Base-by-base conservation (phyloP, 30 jellyfish, hydroid and myxozoan species). In the Morbakka virulenta region DNA sequence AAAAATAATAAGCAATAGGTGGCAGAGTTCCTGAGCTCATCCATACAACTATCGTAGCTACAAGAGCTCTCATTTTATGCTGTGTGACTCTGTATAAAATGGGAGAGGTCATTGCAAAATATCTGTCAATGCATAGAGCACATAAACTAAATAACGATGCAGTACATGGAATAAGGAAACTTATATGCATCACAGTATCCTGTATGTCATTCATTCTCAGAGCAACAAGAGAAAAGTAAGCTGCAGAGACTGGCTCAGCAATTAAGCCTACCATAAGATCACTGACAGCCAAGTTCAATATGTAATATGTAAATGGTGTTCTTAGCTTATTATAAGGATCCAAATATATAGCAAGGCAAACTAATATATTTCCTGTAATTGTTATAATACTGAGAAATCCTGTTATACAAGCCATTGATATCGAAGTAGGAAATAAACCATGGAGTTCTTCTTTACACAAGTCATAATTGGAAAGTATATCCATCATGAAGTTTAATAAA, bases 281-380 rank as follows among this genome's bases (percentile, higher is more conserved):
- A 52, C 95, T 85, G 28, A 85, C 31, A 0, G 95, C 89, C 49
- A 85, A 73, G 28, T 85, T 85, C 66, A 85, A 20, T n/a, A 85
- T 75, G 82, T 72, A 76, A 41, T 75, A 85, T 25, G 69, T 85
- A n/a, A 71, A 84, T 4, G 95, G 89, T 20, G 95, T 85, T 53
- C 95, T 73, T 31, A 85, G 81, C 20, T 74, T 63, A 25, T 66
- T 65, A 77, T 36, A 47, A 1, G 88, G 95, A 49, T 85, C 89
- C 12, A 76, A 0, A 11, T 33, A 28, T 17, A 76, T 74, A 27
- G 76, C 47, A 12, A 85, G n/a, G 62, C 89, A 84, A 1, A 85
- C 86, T 30, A 68, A 12, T 17, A 86, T 85, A 53, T 85, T 85
- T n/a, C 89, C 87, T 11, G 52, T 47, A 3, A 85, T 64, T 1